phyloP scores from a whole-genome alignment of 2,113 vertebrate genomes.

The Zapus hudsonius region DNA sequence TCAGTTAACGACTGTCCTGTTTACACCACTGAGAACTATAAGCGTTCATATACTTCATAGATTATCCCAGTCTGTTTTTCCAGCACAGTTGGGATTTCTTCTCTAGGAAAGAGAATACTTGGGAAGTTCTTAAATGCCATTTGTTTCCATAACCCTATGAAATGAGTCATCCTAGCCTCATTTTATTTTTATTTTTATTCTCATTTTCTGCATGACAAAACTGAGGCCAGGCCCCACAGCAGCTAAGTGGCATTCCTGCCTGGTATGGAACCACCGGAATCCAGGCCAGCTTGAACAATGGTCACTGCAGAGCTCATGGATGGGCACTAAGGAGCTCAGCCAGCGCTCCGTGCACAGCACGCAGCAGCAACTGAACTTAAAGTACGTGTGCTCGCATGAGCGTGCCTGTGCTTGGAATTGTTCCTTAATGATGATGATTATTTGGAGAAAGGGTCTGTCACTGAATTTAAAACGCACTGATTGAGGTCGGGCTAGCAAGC shows the following conservation, averaged over 20 bases:
- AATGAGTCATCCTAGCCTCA: background rate
- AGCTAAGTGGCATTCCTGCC: background rate
- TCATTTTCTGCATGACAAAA: background rate
- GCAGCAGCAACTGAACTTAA: background rate
- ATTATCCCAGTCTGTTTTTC: background rate
- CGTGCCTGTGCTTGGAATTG: rapidly evolving
- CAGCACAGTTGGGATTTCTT: background rate
- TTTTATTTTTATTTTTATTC: background rate
- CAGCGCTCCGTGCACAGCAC: background rate
- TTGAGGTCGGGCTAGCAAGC: no score
- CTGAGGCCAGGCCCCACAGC: background rate
- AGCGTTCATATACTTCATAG: background rate
- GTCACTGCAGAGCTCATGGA: rapidly evolving
- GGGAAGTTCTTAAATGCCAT: background rate
- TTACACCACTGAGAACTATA: background rate
- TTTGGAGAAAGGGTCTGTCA: no score
- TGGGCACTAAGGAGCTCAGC: background rate
- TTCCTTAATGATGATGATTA: no score
- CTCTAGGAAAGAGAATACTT: background rate
- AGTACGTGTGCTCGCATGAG: no score
- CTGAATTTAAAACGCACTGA: no score
- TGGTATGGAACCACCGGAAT: background rate
- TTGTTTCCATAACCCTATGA: background rate
- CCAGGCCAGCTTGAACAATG: rapidly evolving
- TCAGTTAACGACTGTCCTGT: background rate